Conservation (phyloP, 1,140 invertebrate genomes). For the Macrocentrus cingulum region DNA sequence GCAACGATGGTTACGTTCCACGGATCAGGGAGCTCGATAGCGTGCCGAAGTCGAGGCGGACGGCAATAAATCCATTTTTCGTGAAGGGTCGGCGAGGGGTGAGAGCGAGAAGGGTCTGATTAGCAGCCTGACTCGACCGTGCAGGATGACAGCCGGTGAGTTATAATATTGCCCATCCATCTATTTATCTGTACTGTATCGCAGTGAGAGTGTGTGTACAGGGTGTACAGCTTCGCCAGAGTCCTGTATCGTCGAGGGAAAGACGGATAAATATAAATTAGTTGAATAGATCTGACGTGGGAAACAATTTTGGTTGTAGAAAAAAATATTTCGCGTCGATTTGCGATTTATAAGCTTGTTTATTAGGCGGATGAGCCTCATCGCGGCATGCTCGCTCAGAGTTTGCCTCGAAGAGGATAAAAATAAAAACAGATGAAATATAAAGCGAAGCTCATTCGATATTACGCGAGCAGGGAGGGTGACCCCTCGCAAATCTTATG, state of each 20-base stretch:
- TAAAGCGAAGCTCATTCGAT: slow-evolving; percentile 48
- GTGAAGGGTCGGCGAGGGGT: slow-evolving; percentile 50
- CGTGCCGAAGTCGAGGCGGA: slow-evolving; percentile 60
- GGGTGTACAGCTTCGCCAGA: too few relatives aligned
- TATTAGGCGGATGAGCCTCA: background rate
- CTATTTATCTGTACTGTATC: slow-evolving; percentile 58
- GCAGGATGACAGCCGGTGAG: slow-evolving; percentile 58
- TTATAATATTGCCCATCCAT: slow-evolving; percentile 60
- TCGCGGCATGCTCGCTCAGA: background rate
- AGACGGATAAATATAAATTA: slow-evolving; percentile 16
- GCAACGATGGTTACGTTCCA: slow-evolving; percentile 53
- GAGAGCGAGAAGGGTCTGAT: slow-evolving; percentile 51
- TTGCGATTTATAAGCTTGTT: slow-evolving; percentile 10
- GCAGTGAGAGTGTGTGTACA: too few relatives aligned
- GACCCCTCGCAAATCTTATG: slow-evolving; percentile 48
- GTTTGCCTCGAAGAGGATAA: slow-evolving; percentile 15
- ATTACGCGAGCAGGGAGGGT: slow-evolving; percentile 39
- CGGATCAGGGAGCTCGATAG: slow-evolving; percentile 60
- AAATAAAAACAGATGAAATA: slow-evolving; percentile 32
- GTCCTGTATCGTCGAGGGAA: slow-evolving; percentile 25
- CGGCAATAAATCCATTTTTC: slow-evolving; percentile 62
- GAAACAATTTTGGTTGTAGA: too few relatives aligned
- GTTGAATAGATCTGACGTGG: slow-evolving; percentile 15
- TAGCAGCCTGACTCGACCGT: slow-evolving; percentile 59
- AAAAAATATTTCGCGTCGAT: background rate